Conservation (phyloP, 2,113 vertebrate genomes). For the Pholis gunnellus region DNA sequence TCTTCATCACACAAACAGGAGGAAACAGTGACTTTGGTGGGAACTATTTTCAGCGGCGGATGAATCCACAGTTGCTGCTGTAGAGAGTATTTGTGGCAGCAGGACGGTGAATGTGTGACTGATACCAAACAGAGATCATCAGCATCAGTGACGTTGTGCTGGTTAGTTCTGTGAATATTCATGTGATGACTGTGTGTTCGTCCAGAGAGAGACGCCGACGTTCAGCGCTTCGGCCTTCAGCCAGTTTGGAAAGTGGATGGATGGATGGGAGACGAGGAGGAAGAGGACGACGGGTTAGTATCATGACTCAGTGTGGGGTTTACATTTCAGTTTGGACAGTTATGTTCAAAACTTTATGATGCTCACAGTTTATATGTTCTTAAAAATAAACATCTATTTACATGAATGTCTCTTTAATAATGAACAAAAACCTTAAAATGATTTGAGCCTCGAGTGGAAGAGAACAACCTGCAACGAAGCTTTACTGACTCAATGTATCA, state of each 20-base stretch:
- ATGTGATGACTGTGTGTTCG: not conserved
- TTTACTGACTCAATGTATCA: too few relatives aligned
- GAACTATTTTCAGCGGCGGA: not conserved
- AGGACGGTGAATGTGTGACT: too few relatives aligned
- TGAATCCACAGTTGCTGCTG: not conserved
- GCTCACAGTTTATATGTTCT: too few relatives aligned
- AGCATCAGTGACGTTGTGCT: not conserved
- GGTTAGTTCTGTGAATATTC: not conserved
- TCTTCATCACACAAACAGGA: too few relatives aligned
- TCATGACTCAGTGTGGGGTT: not conserved
- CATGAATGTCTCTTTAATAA: too few relatives aligned
- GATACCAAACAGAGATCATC: not conserved
- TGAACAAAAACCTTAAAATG: too few relatives aligned
- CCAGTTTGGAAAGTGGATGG: conserved; percentile 87
- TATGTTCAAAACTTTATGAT: too few relatives aligned
- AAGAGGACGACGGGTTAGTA: conserved; percentile 83
- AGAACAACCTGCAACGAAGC: too few relatives aligned
- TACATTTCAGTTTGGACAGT: too few relatives aligned
- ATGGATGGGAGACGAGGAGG: conserved; percentile 89
- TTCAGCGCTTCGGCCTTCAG: conserved; percentile 82
- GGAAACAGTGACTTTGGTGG: not conserved
- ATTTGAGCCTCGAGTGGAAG: too few relatives aligned
- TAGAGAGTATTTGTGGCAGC: not conserved
- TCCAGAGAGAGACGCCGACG: conserved; percentile 75
- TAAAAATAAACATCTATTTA: not conserved